phyloP scores from a whole-genome alignment of 2,113 vertebrate genomes.

The Pygoscelis adeliae region DNA sequence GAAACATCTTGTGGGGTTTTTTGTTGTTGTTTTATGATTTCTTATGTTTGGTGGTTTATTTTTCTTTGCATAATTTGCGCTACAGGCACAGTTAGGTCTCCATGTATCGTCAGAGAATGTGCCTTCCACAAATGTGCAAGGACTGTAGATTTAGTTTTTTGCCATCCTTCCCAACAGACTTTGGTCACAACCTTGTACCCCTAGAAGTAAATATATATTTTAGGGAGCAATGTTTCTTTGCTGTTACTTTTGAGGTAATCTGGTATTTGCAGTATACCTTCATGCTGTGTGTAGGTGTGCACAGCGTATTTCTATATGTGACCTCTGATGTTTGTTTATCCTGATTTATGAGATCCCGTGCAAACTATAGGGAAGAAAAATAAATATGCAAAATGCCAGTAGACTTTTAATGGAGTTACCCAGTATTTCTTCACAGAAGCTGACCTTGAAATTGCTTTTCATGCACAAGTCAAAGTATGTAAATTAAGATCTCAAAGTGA shows the following conservation, averaged over 20 bases:
- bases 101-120: background rate
- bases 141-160: background rate
- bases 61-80: background rate
- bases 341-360: slow-evolving; percentile 76
- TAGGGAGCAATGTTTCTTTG: background rate
- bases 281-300: background rate
- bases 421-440: slow-evolving; percentile 69
- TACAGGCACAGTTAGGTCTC: background rate
- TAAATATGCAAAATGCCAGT: slow-evolving; percentile 79
- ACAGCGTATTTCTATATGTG: slow-evolving; percentile 10
- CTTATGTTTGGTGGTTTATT: background rate
- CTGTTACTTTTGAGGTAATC: background rate
- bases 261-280: background rate
- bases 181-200: background rate
- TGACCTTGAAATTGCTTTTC: slow-evolving; percentile 85
- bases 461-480: slow-evolving; percentile 82
- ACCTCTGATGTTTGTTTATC: slow-evolving; percentile 77
- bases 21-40: background rate
- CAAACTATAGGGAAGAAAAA: slow-evolving; percentile 74
- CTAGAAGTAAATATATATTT: background rate
- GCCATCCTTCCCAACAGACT: background rate
- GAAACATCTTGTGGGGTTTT: background rate
- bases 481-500: slow-evolving; percentile 77
- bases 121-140: background rate
- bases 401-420: slow-evolving; percentile 81